Base-by-base conservation (phyloP, 2,797 vertebrate genomes). In the Coregonus suidteri region DNA sequence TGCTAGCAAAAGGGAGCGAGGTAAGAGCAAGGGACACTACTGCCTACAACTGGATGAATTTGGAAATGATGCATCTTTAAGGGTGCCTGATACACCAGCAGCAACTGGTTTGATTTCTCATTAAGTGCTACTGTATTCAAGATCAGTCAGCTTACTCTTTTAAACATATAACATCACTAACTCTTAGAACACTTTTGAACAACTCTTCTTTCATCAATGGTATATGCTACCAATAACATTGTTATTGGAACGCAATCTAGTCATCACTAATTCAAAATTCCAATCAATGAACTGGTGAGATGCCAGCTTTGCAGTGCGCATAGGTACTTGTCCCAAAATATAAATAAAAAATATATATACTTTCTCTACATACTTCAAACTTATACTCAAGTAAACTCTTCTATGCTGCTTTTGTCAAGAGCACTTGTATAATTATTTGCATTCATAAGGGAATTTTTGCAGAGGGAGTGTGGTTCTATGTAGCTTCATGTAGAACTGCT, bases 401-500 rank as follows among this genome's bases (percentile, higher is more conserved):
- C 52, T 37, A 74, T 47, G 15, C 30, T 9, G 16, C 52, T 18
- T 53, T 15, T 5, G 77, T 35, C 20, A 71, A n/a, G 37, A 56
- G 41, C 74, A 7, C 7, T 31, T 64, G 31, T 14, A 15, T 34
- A 52, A 78, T 89, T 76, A 62, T 88, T 81, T 77, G 73, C 37
- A 71, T 76, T 82, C 85, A 59, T 54, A 70, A 72, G 77, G 65
- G 75, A 82, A 86, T 80, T 25, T 73, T 53, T 73, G 41, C 64
- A 47, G 20, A 51, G 11, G n/a, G n/a, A 11, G 65, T 83, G 84
- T 82, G 66, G 71, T 77, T 88, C 79, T 84, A 80, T 80, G 76
- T 37, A 76, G 52, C 53, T 68, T 77, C 74, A 73, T 51, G 79
- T 37, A 67, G 80, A 52, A 71, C 73, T 81, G 30, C 59, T 54